Evolutionary conservation across 2,888 invertebrate genomes (phyloP), one percentile per base, ranked within the genome.

Genomic region (Meteorus colon): DNA sequence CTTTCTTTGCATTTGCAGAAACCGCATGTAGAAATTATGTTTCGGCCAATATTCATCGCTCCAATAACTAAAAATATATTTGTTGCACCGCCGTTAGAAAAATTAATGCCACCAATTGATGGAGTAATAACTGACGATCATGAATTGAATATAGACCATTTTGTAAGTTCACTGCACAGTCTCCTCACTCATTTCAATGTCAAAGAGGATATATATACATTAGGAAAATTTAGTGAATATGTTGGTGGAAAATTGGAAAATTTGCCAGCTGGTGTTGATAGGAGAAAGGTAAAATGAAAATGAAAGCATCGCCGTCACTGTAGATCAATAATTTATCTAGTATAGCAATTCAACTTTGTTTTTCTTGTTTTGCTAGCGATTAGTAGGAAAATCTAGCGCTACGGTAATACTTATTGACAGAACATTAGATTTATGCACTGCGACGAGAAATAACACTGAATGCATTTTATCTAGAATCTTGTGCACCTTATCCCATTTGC

Each of bases 331-430:
- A 31, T 37, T 1, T 59, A 31, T 62, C 67, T 31, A 74, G 1
- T 31, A 19, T 55, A 45, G 14, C 1, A 24, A 12, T 60, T 51
- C 31, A 67, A 63, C 6, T 34, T 91, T 91, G 1, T 24, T 24
- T 24, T 24, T 24, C 24, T 24, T 24, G 0, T 24, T 91, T 55
- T 19, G 0, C 92, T 70, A 86, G 86, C 79, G 79, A 12, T 72
- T 79, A 29, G 70, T 78, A 31, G 82, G 81, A 41, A 69, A 75
- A 62, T 79, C 89, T 4, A 90, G 90, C 60, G 90, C 92, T 1
- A 91, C 93, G 0, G 82, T 93, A 12, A 91, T 93, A 63, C 88
- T 93, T 34, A 89, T 95, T 27, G 95, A 95, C 81, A 91, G 95
- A 12, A 92, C 93, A 0, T 84, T 95, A 72, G 95, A 95, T 85